Evolutionary conservation across 2,888 invertebrate genomes (phyloP), one percentile per base, ranked within the genome.

Genomic region (Cyclophora punctaria): DNA sequence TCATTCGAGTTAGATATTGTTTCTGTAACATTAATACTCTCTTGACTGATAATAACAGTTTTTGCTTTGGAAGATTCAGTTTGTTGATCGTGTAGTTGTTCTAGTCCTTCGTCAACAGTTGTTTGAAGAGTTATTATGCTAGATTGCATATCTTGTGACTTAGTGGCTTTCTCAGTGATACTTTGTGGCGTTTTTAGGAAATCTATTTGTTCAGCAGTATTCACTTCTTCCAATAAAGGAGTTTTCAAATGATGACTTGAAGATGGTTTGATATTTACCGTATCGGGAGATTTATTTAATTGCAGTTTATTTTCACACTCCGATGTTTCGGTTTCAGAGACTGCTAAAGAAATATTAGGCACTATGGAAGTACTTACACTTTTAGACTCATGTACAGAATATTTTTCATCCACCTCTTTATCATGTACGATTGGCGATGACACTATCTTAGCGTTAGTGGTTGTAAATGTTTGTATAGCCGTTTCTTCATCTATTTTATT

Each of bases 261-360:
- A 20, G 67, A 57, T 40, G 70, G 57, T 58, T 71, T 73, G 6
- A 82, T 80, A 45, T 63, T 66, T 5, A 68, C 57, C 2, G 48
- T 45, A 45, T 63, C 73, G 7, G 83, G 73, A 6, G 67, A 67
- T 61, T 69, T 73, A 46, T 70, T 65, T 7, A 82, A 56, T 34
- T 71, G 66, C 20, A 94, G 78, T 37, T 83, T 75, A 35, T 86
- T 88, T 81, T 95, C 95, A 57, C 89, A 90, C 77, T 95, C 95
- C 41, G 91, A 85, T 0, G 83, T 74, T 65, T 92, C 90, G 0
- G 90, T 91, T 75, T 94, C 90, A 48, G 82, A 89, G 3, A 95
- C 73, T 56, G 90, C 87, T 48, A 95, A 59, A 50, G 93, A 86
- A 60, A 90, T 87, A 62, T 92, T 91, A 2, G 92, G 89, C 58